Conservation (phyloP, 1,140 invertebrate species). For the Onthophagus taurus region DNA sequence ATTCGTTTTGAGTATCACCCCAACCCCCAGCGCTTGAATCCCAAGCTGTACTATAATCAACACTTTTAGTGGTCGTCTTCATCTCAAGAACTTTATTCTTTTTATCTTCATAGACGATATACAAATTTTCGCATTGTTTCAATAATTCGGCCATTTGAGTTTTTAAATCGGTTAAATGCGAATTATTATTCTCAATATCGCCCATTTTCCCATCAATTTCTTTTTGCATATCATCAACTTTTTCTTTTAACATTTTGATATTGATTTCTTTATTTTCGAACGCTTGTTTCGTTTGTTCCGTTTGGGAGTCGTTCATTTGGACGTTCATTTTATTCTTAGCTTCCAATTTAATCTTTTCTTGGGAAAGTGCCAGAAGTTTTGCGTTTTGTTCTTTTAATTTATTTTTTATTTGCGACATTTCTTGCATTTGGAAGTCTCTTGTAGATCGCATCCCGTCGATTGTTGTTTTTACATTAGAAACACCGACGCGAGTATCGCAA, state of each 20-base stretch:
- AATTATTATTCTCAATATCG: constrained; percentile 77
- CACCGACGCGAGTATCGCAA: constrained; percentile 75
- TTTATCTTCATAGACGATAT: constrained; percentile 49
- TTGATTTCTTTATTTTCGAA: constrained; percentile 75
- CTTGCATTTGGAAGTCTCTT: constrained; percentile 79
- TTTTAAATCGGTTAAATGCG: constrained; percentile 62
- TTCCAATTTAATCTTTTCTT: constrained; percentile 75
- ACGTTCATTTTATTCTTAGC: constrained; percentile 58
- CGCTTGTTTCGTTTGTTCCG: constrained; percentile 56
- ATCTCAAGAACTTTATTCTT: constrained; percentile 42
- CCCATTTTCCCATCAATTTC: constrained; percentile 66
- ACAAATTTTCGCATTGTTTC: constrained; percentile 49
- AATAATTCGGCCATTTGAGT: constrained; percentile 39
- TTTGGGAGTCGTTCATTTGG: constrained; percentile 31
- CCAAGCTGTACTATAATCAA: constrained; percentile 34
- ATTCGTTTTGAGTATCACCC: constrained; percentile 33
- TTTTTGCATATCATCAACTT: constrained; percentile 50
- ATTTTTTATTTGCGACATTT: constrained; percentile 81
- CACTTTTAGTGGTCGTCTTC: constrained; percentile 40
- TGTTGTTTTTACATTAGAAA: constrained; percentile 85
- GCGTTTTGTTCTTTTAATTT: constrained; percentile 77
- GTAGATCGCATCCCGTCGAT: constrained; percentile 94
- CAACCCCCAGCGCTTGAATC: constrained; percentile 32
- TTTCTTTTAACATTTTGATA: constrained; percentile 67
- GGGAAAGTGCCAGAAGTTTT: constrained; percentile 65